Conservation (phyloP, 2,797 vertebrate genomes). For the Pagetopsis macropterus region DNA sequence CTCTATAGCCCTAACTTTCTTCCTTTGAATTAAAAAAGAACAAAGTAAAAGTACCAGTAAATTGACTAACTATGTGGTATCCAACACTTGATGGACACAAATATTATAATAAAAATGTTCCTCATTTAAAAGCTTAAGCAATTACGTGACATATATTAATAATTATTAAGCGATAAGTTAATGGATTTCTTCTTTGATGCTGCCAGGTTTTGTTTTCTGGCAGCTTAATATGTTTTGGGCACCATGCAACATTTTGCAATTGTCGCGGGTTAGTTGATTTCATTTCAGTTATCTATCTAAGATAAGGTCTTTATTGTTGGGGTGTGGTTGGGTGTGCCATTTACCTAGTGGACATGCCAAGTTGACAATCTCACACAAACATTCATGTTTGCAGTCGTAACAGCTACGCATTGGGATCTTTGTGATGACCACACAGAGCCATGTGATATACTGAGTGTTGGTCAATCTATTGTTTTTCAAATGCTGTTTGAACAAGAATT, state of each 20-base stretch:
- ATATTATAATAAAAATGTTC: no score
- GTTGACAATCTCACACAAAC: slow-evolving; percentile 50
- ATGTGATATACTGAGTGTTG: background rate
- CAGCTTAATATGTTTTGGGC: slow-evolving; percentile 11
- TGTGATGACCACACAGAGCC: background rate
- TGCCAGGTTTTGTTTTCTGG: slow-evolving; percentile 29
- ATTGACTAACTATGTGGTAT: no score
- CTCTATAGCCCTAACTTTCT: background rate
- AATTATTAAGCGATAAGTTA: slow-evolving; percentile 14
- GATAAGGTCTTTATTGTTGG: slow-evolving; percentile 2
- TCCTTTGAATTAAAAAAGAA: no score
- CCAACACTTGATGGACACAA: no score
- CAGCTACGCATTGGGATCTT: background rate
- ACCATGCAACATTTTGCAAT: background rate
- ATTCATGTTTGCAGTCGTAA: slow-evolving; percentile 28
- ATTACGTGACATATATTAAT: slow-evolving; percentile 4
- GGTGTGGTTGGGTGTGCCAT: background rate
- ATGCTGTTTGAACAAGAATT: slow-evolving; percentile 19
- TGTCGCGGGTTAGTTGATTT: background rate
- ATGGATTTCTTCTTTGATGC: slow-evolving; percentile 18
- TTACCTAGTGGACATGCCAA: slow-evolving; percentile 25
- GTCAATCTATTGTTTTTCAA: background rate
- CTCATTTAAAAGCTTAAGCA: no score
- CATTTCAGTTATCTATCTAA: background rate
- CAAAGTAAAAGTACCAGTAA: no score